A percentile compares a stretch with the other conserved stretches of the same genome.
Evolutionary conservation across 2,797 vertebrate species (phyloP).

Genomic region (Emys orbicularis): DNA sequence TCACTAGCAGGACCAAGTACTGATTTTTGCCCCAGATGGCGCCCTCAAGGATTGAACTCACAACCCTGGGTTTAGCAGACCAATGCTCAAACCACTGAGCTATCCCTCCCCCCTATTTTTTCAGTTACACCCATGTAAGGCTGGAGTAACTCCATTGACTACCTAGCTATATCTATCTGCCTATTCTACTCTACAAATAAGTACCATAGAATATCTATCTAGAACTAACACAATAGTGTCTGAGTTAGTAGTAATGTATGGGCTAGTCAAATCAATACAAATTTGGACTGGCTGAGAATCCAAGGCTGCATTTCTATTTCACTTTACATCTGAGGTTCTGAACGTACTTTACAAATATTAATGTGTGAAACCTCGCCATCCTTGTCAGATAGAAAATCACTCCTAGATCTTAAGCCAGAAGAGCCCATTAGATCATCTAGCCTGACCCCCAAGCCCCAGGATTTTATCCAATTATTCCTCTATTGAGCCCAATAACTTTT

Average conservation of each 20-base stretch:
- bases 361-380: background rate
- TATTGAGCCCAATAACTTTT: background rate
- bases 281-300: background rate
- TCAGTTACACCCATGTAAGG: background rate
- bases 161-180: background rate
- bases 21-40: no score
- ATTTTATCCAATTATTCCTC: background rate
- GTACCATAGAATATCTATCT: no score
- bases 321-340: background rate
- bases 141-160: background rate
- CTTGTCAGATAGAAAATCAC: background rate
- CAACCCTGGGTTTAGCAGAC: no score
- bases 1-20: no score
- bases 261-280: background rate
- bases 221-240: background rate
- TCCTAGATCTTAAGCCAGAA: background rate
- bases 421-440: background rate
- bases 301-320: background rate
- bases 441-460: accelerated
- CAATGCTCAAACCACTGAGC: no score
- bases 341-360: background rate
- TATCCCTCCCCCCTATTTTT: background rate
- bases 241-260: background rate
- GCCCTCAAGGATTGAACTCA: no score
- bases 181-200: background rate